Percentiles rank a stretch among this genome's conserved stretches.
Evolutionary conservation across 2,797 vertebrate species (phyloP).

Genomic region (Chaenodraco wilsoni): DNA sequence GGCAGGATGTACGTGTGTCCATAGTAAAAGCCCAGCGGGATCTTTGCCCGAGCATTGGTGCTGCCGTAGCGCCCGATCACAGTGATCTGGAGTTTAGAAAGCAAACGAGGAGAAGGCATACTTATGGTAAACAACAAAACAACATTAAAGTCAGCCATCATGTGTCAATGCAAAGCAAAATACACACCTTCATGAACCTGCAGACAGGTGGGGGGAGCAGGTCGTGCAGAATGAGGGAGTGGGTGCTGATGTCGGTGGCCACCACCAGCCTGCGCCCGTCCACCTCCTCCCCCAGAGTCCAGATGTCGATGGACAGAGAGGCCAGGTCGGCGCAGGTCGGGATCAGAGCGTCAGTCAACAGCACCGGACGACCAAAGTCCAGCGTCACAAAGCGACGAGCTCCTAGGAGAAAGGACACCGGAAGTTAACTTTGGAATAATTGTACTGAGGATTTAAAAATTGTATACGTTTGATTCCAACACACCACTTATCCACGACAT

Average conservation of each 20-base stretch:
- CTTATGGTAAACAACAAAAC: neutral
- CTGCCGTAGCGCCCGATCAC: slow-evolving; percentile 98
- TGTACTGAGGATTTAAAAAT: neutral
- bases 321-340: slow-evolving; percentile 96
- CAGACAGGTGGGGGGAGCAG: slow-evolving; percentile 96
- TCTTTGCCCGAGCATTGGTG: slow-evolving; percentile 98
- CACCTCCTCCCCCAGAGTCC: slow-evolving; percentile 98
- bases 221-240: slow-evolving; percentile 97
- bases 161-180: neutral
- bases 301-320: slow-evolving; percentile 98
- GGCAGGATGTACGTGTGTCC: slow-evolving; percentile 98
- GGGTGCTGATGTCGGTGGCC: slow-evolving; percentile 98
- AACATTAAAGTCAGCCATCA: neutral
- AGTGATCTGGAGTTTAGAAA: slow-evolving; percentile 87
- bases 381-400: slow-evolving; percentile 97
- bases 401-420: slow-evolving; percentile 78
- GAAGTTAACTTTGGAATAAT: neutral
- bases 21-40: slow-evolving; percentile 97
- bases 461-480: too few species aligned
- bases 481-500: slow-evolving; percentile 13
- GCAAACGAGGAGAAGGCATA: slow-evolving; percentile 5
- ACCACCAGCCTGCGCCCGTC: slow-evolving; percentile 96
- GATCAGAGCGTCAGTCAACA: slow-evolving; percentile 95
- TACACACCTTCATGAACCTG: slow-evolving; percentile 97
- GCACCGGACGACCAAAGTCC: slow-evolving; percentile 95